Percentiles rank a stretch among this genome's conserved stretches.
These are phyloP conservation scores for Parazoanthus atlanticus DNA, from an alignment of 92 coral and sea anemone genomes.

Conservation along the genomic window DNA sequence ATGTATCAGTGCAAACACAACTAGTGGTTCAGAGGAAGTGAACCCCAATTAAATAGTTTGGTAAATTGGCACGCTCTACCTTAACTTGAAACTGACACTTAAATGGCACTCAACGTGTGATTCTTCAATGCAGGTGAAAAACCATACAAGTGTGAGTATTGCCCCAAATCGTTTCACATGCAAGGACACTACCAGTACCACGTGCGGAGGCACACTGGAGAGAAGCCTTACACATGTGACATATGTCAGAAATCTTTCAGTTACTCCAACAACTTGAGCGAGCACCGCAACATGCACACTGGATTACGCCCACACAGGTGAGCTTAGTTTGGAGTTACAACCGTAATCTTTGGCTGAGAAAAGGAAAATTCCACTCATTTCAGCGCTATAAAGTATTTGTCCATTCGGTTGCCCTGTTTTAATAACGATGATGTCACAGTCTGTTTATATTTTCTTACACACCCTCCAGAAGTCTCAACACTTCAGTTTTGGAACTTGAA, in stretches of 20 bases:
- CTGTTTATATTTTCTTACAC: no score
- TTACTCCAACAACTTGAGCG: constrained; percentile 67
- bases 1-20: no score
- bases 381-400: background rate
- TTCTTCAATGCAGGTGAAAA: constrained; percentile 66
- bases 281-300: constrained; percentile 71
- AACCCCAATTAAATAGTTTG: no score
- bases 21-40: no score
- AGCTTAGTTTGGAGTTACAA: background rate
- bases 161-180: constrained; percentile 81
- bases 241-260: constrained; percentile 69
- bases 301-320: constrained; percentile 72
- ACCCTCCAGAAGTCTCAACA: no score
- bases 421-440: no score
- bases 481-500: no score
- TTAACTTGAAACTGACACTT: background rate
- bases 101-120: background rate
- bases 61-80: background rate
- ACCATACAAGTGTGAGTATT: constrained; percentile 81
- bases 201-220: constrained; percentile 62
- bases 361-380: background rate
- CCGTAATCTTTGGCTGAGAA: background rate
- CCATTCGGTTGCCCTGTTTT: no score
- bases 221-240: constrained; percentile 69
- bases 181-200: constrained; percentile 75